A percentile compares a stretch with the other conserved stretches of the same genome.
phyloP scores from a whole-genome alignment of 2,888 invertebrate genomes.

The Ochlodes sylvanus region DNA sequence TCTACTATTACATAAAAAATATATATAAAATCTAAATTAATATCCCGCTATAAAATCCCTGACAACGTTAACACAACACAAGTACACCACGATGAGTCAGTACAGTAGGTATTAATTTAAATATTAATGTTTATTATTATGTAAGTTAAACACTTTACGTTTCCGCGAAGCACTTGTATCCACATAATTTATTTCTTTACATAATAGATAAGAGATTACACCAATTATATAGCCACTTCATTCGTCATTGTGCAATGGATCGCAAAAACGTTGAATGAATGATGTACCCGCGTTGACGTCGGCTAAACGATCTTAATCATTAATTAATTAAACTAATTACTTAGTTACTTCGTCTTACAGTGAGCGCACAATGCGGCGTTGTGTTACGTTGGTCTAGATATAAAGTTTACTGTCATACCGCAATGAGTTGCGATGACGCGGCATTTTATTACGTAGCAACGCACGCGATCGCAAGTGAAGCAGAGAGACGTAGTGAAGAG shows the following conservation, averaged over 20 bases:
- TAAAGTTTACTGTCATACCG: too few species aligned
- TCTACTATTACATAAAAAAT: too few species aligned
- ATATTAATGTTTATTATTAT: too few species aligned
- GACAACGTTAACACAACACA: not conserved
- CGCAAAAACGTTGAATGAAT: not conserved
- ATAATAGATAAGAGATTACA: conserved; percentile 8
- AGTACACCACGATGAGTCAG: not conserved
- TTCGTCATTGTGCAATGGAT: not conserved
- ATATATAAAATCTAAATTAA: too few species aligned
- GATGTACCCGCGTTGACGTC: not conserved
- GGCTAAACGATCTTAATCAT: not conserved
- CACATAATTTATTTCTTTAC: conserved; percentile 10
- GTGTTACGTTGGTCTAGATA: too few species aligned
- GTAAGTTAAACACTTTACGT: not conserved
- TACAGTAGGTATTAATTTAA: conserved; percentile 7
- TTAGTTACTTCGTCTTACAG: too few species aligned
- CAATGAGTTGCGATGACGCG: too few species aligned
- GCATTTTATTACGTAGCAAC: too few species aligned
- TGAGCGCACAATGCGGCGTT: too few species aligned
- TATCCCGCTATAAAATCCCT: too few species aligned
- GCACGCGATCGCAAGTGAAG: too few species aligned
- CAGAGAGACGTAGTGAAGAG: too few species aligned
- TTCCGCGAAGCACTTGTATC: conserved; percentile 6
- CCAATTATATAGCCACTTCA: not conserved
- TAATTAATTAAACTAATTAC: not conserved